Evolutionary conservation across 2,113 vertebrate genomes (phyloP).

Genomic region (Cavia porcellus): DNA sequence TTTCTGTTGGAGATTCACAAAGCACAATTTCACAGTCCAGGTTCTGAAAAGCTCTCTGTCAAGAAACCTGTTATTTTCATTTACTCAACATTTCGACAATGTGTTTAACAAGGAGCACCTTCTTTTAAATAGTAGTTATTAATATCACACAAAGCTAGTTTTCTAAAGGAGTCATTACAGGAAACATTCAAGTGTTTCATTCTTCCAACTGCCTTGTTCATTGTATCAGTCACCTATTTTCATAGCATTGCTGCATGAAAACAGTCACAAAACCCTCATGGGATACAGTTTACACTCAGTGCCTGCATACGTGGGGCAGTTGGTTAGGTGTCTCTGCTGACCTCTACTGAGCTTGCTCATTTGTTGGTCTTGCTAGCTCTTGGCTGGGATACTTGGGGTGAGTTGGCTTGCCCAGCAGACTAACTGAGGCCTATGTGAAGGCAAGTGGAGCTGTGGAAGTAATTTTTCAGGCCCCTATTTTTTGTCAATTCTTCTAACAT

Average conservation of each 20-base stretch:
- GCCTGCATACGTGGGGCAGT: background rate
- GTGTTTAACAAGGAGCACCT: slow-evolving; percentile 34
- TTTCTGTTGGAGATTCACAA: background rate
- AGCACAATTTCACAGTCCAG: slow-evolving; percentile 48
- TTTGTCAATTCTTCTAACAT: slow-evolving; percentile 6
- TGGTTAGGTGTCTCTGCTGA: slow-evolving; percentile 15
- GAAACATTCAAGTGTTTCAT: slow-evolving; percentile 24
- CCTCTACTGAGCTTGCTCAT: background rate
- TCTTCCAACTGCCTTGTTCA: slow-evolving; percentile 51
- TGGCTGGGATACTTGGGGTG: background rate
- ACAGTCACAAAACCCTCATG: slow-evolving; percentile 20
- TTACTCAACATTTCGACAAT: slow-evolving; percentile 53
- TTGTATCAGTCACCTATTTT: slow-evolving; percentile 61
- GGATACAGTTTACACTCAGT: background rate
- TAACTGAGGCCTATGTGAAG: background rate
- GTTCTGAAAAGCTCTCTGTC: slow-evolving; percentile 34
- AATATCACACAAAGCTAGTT: slow-evolving; percentile 62
- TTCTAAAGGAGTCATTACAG: slow-evolving; percentile 60
- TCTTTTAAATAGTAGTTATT: slow-evolving; percentile 62
- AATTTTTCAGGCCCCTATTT: background rate
- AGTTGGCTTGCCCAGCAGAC: background rate
- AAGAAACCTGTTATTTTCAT: slow-evolving; percentile 66
- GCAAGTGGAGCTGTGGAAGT: background rate
- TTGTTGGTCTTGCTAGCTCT: background rate
- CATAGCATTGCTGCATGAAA: slow-evolving; percentile 56